Evolutionary conservation across 2,888 invertebrate genomes (phyloP).

Genomic region (Pollenia labialis): DNA sequence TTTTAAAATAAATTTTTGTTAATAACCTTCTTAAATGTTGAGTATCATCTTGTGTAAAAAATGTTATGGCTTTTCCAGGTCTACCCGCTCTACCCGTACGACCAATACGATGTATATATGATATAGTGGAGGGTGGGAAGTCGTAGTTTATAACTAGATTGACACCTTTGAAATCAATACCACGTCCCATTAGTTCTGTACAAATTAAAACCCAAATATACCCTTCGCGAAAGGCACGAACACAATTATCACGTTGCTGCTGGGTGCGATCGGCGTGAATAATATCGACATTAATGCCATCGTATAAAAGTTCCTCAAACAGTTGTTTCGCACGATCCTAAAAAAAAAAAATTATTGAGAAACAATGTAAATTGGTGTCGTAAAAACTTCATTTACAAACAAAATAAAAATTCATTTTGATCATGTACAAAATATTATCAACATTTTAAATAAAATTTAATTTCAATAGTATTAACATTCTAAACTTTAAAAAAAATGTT

Average conservation of each 20-base stretch:
- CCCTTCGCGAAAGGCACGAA: constrained; percentile 95
- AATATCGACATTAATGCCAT: constrained; percentile 96
- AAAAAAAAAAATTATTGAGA: constrained; percentile 38
- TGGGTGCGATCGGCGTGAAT: constrained; percentile 97
- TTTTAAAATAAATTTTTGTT: not conserved
- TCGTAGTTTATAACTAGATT: constrained; percentile 99
- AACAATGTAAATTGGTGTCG: not conserved
- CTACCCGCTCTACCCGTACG: constrained; percentile 97
- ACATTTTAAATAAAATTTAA: no score
- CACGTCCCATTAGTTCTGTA: constrained; percentile 98
- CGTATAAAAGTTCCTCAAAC: constrained; percentile 94
- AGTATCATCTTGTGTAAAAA: constrained; percentile 96
- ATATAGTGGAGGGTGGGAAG: constrained; percentile 95
- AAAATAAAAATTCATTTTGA: no score
- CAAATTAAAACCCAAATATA: constrained; percentile 98
- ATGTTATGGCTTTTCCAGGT: constrained; percentile 94
- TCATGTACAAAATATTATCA: no score
- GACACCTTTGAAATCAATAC: constrained; percentile 98
- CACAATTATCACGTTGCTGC: constrained; percentile 94
- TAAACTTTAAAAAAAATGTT: no score
- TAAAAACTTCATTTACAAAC: no score
- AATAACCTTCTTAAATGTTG: constrained; percentile 90
- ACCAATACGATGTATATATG: constrained; percentile 95
- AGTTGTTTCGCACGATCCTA: constrained; percentile 97
- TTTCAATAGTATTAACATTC: no score